Evolutionary conservation across 1,140 invertebrate genomes (phyloP).

Genomic region (Telenomus remus): DNA sequence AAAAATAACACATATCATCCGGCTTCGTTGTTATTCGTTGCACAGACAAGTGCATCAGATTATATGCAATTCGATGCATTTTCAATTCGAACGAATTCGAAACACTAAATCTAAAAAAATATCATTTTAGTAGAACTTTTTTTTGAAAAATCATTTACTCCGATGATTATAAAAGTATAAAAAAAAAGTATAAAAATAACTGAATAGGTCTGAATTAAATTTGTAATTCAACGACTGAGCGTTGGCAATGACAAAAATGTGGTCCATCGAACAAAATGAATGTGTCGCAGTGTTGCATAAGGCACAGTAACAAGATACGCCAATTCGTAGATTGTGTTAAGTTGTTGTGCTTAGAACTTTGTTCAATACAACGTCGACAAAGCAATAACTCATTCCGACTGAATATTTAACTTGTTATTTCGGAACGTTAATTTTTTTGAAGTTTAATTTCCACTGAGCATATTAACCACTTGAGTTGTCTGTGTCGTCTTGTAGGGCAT

Average conservation of each 20-base stretch:
- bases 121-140: too few species aligned
- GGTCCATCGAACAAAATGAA: constrained; percentile 47
- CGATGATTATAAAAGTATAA: too few species aligned
- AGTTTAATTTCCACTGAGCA: not conserved
- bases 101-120: too few species aligned
- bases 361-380: constrained; percentile 38
- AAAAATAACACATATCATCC: too few species aligned
- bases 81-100: too few species aligned
- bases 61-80: too few species aligned
- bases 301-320: constrained; percentile 53
- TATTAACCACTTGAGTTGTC: too few species aligned
- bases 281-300: constrained; percentile 60
- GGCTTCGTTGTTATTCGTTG: too few species aligned
- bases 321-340: constrained; percentile 39
- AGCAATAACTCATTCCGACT: constrained; percentile 28
- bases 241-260: constrained; percentile 50
- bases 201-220: not conserved
- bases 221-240: constrained; percentile 33
- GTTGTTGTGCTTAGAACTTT: constrained; percentile 15
- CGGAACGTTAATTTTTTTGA: not conserved
- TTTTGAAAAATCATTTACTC: too few species aligned
- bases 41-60: too few species aligned
- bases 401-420: constrained; percentile 3
- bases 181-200: too few species aligned
- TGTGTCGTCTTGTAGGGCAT: not conserved